Evolutionary conservation across 2,113 vertebrate genomes (phyloP).

Genomic region (Hymenochirus boettgeri): DNA sequence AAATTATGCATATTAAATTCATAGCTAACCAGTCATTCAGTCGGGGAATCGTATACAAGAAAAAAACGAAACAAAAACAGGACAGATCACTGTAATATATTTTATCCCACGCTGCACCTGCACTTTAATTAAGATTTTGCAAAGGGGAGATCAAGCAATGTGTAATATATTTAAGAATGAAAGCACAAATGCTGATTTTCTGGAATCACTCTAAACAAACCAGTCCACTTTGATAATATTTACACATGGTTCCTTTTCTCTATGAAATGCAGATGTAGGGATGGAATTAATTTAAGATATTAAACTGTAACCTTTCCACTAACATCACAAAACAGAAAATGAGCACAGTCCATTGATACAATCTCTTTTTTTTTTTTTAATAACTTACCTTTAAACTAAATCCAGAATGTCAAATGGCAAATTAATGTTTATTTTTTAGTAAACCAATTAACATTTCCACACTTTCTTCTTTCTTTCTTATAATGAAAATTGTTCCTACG

Average conservation of each 20-base stretch:
- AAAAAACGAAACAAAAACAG: slow-evolving; percentile 4
- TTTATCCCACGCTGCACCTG: slow-evolving; percentile 25
- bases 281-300: slow-evolving; percentile 47
- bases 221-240: slow-evolving; percentile 38
- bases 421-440: slow-evolving; percentile 14
- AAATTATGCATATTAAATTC: too few relatives aligned
- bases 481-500: neutral
- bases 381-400: slow-evolving; percentile 34
- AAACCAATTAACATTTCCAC: slow-evolving; percentile 35
- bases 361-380: slow-evolving; percentile 15
- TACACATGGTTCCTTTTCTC: slow-evolving; percentile 16
- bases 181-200: slow-evolving; percentile 27
- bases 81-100: slow-evolving; percentile 2
- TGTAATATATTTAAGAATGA: slow-evolving; percentile 26
- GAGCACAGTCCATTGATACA: slow-evolving; percentile 18
- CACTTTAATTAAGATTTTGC: slow-evolving; percentile 40
- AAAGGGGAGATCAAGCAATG: slow-evolving; percentile 32
- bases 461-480: neutral
- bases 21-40: too few relatives aligned
- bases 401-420: slow-evolving; percentile 19
- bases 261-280: slow-evolving; percentile 22
- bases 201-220: slow-evolving; percentile 37
- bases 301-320: slow-evolving; percentile 34
- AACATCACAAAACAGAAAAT: slow-evolving; percentile 34
- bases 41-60: too few relatives aligned